phyloP scores from a whole-genome alignment of 2,113 vertebrate genomes.

The Hippocampus guttulatus region DNA sequence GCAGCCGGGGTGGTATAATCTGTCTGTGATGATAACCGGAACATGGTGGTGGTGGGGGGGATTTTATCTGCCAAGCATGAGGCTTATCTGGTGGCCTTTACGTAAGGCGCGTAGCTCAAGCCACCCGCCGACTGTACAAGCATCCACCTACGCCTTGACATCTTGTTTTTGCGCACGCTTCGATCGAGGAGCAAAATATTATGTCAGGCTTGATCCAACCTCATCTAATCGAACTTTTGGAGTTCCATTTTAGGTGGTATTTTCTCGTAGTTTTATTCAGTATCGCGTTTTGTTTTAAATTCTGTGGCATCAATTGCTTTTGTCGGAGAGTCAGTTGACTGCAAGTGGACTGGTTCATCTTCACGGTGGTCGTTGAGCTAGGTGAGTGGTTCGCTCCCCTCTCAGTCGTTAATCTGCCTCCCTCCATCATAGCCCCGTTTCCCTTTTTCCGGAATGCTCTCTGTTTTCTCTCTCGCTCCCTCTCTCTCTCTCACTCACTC shows the following conservation, averaged over 20 bases:
- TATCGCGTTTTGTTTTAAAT: no score
- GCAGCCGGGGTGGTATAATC: conserved; percentile 48
- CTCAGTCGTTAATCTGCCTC: conserved; percentile 49
- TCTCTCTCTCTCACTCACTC: neutral
- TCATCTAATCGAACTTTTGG: neutral
- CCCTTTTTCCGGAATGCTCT: conserved; percentile 25
- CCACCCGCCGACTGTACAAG: conserved; percentile 24
- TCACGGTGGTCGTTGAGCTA: neutral
- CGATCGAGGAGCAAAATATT: neutral
- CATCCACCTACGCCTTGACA: neutral
- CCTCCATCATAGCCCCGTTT: conserved; percentile 8
- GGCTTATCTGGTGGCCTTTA: conserved; percentile 52
- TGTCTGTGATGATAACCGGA: conserved; percentile 56
- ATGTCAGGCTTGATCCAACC: neutral
- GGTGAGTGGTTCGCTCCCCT: conserved; percentile 12
- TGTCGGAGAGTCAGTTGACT: conserved; percentile 3
- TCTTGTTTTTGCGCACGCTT: conserved; percentile 19
- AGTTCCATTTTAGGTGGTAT: neutral
- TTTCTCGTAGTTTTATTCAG: neutral
- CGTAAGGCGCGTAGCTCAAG: conserved; percentile 51
- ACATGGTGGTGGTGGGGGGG: conserved; percentile 18
- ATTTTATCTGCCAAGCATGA: conserved; percentile 51
- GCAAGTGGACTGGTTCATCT: conserved; percentile 17
- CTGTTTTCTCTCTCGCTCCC: neutral
- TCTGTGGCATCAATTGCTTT: neutral